Evolutionary conservation across 2,888 invertebrate genomes (phyloP), one percentile per base, ranked within the genome.

Genomic region (Lithosia quadra): DNA sequence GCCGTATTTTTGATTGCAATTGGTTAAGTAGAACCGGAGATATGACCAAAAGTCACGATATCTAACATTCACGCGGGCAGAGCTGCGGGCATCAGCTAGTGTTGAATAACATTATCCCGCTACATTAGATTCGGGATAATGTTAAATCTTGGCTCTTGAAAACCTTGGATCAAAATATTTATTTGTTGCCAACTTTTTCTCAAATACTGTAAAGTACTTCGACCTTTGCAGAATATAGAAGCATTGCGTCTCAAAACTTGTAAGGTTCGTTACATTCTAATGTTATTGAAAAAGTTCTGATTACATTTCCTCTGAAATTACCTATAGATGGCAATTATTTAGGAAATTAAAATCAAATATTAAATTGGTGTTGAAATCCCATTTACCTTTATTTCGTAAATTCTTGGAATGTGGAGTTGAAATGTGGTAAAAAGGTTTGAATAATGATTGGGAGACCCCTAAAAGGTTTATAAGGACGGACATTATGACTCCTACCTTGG

Each of bases 271-370:
- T 34, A 4, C 34, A 22, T 59, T 59, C 10, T 49, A 28, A 2
- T 55, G n/a, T 64, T 67, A 62, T 67, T 66, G 68, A 73, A 75
- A 65, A 70, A 65, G 39, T 71, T 68, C 43, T 57, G 59, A 77
- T 69, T 49, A 53, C 55, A 68, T 69, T 69, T 43, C 13, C 18
- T 70, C 15, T 67, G 28, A 71, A 69, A 57, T 68, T 66, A 64
- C 43, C 65, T 57, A 72, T 62, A 67, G 67, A 69, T 78, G 70
- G 63, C 61, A 73, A 61, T 65, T 67, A 73, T 60, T 43, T 60
- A 69, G 72, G 73, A 73, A 77, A 79, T 79, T 73, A 69, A 49
- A 75, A 67, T 75, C 69, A 68, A 75, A 77, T 69, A 75, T 75
- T 68, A 67, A 77, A 75, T 77, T 71, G 72, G 60, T 64, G 71